Base-by-base conservation (phyloP, 2,113 vertebrate species). In the Aythya baeri region DNA sequence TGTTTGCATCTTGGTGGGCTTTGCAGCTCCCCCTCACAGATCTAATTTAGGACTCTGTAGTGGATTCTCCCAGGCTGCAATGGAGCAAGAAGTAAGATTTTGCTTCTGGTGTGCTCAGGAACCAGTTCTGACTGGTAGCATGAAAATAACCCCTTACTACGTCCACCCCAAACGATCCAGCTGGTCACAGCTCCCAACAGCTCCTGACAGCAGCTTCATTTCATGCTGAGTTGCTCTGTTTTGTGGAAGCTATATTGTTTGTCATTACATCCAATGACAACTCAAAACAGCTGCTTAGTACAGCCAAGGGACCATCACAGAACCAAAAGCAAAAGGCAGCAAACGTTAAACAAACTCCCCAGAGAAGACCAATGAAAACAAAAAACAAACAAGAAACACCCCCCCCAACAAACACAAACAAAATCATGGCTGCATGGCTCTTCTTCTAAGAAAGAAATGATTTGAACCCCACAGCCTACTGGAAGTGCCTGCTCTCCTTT, bases 261-360 rank as follows among this genome's bases (percentile, higher is more conserved):
- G 41, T 73, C 36, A 44, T 26, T 88, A 21, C 25, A 34, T 91
- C 52, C 49, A 43, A 8, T 11, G 62, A 41, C 32, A 82, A 31
- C 44, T 73, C 49, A 72, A 66, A 91, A 55, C 55, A 70, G 79
- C 85, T 91, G 54, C 67, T 88, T 34, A 26, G 63, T 55, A 10
- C 67, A 83, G 67, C 26, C 55, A 77, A 55, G 52, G 55, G 67
- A 12, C 23, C 43, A 50, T 41, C 0, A 0, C 26, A 83, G 63
- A 27, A 70, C 21, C 25, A 63, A 78, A 81, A 58, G 7, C 44
- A 67, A 86, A 68, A 50, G n/a, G 5, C 54, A 83, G 10, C 0
- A 4, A 90, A 43, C 29, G 27, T 0, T 1, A 15, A 11, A 46
- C 81, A 72, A 34, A 1, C 21, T 74, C 63, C 31, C 23, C 0